A percentile compares a stretch with the other conserved stretches of the same genome.
Conservation (phyloP, 2,113 vertebrate species). For the Mesitornis unicolor region DNA sequence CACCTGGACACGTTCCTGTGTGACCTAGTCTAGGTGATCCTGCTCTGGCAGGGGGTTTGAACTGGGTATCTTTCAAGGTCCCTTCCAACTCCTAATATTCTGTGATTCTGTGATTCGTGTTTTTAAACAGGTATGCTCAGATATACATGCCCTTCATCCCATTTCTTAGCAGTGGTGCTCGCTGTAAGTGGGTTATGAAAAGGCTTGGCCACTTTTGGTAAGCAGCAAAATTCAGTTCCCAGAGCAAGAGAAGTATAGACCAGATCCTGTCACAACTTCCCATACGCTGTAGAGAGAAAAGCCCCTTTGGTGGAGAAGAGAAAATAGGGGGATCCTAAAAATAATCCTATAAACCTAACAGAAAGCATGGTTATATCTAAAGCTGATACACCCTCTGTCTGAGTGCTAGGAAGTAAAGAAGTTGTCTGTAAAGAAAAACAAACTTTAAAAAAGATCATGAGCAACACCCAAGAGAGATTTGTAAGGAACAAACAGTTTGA, state of each 20-base stretch:
- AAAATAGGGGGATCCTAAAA: background rate
- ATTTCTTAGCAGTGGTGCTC: fast-evolving
- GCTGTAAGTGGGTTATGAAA: background rate
- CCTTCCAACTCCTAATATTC: no score
- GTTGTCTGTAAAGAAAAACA: background rate
- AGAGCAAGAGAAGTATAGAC: background rate
- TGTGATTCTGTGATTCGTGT: background rate
- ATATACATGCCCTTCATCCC: fast-evolving
- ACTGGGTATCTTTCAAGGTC: no score
- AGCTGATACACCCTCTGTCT: background rate
- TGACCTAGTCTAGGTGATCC: no score
- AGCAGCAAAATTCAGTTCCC: background rate
- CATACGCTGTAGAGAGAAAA: background rate
- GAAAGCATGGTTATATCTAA: background rate
- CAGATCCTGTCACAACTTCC: background rate
- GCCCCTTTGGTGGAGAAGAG: background rate
- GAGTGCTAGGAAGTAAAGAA: background rate
- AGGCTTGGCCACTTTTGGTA: background rate
- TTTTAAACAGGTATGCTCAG: background rate
- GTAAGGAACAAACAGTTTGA: background rate
- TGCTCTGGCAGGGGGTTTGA: no score
- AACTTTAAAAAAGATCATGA: background rate
- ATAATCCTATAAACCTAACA: background rate
- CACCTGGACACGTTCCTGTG: no score
- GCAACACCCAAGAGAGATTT: background rate